Percentiles rank a stretch among this genome's conserved stretches.
Conservation (phyloP, 2,888 invertebrate genomes). For the Galerucella calmariensis region DNA sequence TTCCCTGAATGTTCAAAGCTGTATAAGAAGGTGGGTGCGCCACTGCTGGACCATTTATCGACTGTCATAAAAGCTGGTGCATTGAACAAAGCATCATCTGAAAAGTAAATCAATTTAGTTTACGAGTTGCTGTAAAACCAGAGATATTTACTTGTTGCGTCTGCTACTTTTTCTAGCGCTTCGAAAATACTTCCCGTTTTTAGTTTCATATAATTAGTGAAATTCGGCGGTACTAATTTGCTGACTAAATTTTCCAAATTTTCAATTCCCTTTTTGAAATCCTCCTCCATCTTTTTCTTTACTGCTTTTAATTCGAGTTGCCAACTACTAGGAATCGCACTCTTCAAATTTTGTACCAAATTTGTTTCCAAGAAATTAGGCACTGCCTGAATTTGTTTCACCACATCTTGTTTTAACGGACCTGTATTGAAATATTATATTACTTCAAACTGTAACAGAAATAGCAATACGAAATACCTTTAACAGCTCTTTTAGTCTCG, state of each 20-base stretch:
- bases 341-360: slow-evolving; percentile 61
- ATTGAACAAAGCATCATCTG: slow-evolving; percentile 81
- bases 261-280: slow-evolving; percentile 34
- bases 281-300: slow-evolving; percentile 48
- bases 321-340: slow-evolving; percentile 61
- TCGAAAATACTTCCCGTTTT: slow-evolving; percentile 60
- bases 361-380: slow-evolving; percentile 58
- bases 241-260: slow-evolving; percentile 31
- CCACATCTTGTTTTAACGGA: slow-evolving; percentile 14
- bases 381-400: slow-evolving; percentile 15
- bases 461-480: slow-evolving; percentile 62
- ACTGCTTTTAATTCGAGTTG: slow-evolving; percentile 63
- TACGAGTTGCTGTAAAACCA: slow-evolving; percentile 11
- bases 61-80: slow-evolving; percentile 80
- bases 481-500: slow-evolving; percentile 75
- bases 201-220: slow-evolving; percentile 59
- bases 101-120: slow-evolving; percentile 1
- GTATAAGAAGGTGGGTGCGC: slow-evolving; percentile 76
- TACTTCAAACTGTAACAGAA: too few relatives aligned
- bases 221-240: slow-evolving; percentile 49
- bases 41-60: slow-evolving; percentile 73
- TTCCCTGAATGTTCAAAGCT: slow-evolving; percentile 79
- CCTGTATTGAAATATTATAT: slow-evolving; percentile 5
- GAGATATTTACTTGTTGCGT: slow-evolving; percentile 68
- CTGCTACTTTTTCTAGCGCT: slow-evolving; percentile 69